A percentile compares a stretch with the other conserved stretches of the same genome.
phyloP scores from a whole-genome alignment of 37 sponge, comb jelly and placozoan species.

The Chondrilla cf. caribensis region DNA sequence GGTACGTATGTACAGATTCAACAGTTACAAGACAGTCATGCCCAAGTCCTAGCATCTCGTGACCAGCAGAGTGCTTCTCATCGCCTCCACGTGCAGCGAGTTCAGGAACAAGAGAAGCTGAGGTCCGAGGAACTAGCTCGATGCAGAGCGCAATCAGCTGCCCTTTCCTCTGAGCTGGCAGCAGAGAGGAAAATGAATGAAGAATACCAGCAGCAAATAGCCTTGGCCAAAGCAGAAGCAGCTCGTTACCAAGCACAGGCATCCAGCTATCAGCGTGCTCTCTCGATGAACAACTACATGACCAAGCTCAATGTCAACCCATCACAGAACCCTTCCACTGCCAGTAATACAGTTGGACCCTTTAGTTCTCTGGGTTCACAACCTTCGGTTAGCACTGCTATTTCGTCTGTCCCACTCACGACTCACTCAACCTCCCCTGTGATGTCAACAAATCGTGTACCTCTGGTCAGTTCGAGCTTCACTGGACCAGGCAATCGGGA shows the following conservation, averaged over 20 bases:
- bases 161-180: conserved; percentile 70
- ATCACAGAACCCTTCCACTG: background rate
- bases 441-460: too few relatives aligned
- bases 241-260: conserved; percentile 47
- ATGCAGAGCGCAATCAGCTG: conserved; percentile 47
- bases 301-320: background rate
- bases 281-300: background rate
- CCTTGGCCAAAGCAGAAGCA: conserved; percentile 41
- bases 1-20: conserved; percentile 18
- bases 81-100: conserved; percentile 42
- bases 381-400: background rate
- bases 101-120: conserved; percentile 30
- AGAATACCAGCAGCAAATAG: conserved; percentile 44
- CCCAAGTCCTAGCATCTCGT: conserved; percentile 22
- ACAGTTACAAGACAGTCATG: conserved; percentile 41
- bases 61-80: conserved; percentile 55
- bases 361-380: background rate
- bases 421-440: background rate
- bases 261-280: conserved; percentile 25
- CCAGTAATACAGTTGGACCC: background rate
- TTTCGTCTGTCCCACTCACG: background rate
- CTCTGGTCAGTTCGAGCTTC: too few relatives aligned
- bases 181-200: conserved; percentile 62
- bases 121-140: conserved; percentile 61
- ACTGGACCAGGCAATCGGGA: too few relatives aligned